These are phyloP conservation scores for Apostichopus californicus DNA, from an alignment of 35 echinoderm and acorn worm species.

Conservation along the genomic window DNA sequence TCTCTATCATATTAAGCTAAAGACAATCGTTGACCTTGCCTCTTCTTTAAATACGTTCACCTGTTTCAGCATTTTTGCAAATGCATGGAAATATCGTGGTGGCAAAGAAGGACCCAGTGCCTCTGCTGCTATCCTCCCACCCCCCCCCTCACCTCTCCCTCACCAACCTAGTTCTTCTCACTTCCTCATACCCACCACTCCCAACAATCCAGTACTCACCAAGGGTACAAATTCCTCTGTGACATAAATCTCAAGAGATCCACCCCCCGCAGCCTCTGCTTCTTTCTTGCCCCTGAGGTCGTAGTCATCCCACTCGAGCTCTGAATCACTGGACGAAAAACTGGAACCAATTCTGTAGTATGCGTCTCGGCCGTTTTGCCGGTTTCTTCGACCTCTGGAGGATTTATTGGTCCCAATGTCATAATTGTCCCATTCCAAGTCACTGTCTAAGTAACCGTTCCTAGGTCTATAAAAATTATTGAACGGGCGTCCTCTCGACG, in stretches of 20 bases:
- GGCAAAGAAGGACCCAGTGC: no score
- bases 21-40: no score
- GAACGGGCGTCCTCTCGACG: conserved; percentile 27
- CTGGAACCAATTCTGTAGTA: conserved; percentile 61
- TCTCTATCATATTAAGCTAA: no score
- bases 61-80: no score
- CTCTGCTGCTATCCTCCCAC: no score
- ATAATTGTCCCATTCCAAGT: conserved; percentile 99
- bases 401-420: conserved; percentile 71
- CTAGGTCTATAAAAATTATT: conserved; percentile 57
- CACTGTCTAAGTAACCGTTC: conserved; percentile 57
- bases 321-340: conserved; percentile 71
- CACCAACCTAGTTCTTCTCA: no score
- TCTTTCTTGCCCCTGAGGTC: conserved; percentile 88
- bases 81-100: no score
- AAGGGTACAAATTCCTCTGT: conserved; percentile 81
- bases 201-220: conserved; percentile 56
- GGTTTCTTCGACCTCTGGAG: conserved; percentile 48
- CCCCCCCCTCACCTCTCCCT: no score
- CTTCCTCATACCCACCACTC: background rate
- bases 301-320: conserved; percentile 99
- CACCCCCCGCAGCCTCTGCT: conserved; percentile 66
- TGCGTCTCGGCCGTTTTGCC: conserved; percentile 42
- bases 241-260: conserved; percentile 67
- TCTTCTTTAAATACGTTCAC: no score